A percentile compares a stretch with the other conserved stretches of the same genome.
phyloP scores from a whole-genome alignment of 2,113 vertebrate species.

The Hippoglossus stenolepis region DNA sequence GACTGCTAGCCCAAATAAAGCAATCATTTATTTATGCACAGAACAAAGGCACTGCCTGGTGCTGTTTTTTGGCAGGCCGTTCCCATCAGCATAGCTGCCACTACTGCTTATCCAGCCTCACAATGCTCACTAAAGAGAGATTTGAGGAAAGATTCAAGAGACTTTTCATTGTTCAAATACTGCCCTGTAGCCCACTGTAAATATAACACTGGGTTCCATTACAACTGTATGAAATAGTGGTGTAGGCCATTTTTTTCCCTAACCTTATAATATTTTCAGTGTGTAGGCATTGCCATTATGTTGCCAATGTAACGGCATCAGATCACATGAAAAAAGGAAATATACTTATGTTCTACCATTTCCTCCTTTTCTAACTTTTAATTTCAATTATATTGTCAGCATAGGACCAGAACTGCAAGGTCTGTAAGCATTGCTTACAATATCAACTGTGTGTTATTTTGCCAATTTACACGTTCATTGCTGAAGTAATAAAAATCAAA shows the following conservation, averaged over 20 bases:
- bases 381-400: not conserved
- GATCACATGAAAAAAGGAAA: not conserved
- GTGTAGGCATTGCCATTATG: not conserved
- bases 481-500: too few relatives aligned
- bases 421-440: not conserved
- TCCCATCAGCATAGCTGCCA: conserved; percentile 66
- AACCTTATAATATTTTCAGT: not conserved
- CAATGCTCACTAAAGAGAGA: conserved; percentile 57
- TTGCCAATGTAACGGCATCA: not conserved
- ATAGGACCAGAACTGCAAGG: not conserved
- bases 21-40: conserved; percentile 76
- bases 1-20: conserved; percentile 70
- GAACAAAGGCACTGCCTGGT: conserved; percentile 75
- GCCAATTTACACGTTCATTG: too few relatives aligned
- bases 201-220: conserved; percentile 3
- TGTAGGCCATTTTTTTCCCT: not conserved
- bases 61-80: conserved; percentile 71
- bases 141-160: conserved; percentile 54
- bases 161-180: conserved; percentile 41
- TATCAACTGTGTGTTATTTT: too few relatives aligned
- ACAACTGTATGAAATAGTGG: not conserved
- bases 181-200: conserved; percentile 18
- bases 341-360: not conserved
- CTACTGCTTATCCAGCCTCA: conserved; percentile 57
- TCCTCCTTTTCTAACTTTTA: not conserved